These are phyloP conservation scores for Ormyrus labotus DNA, from an alignment of 2,888 invertebrate genomes.

Conservation along the genomic window DNA sequence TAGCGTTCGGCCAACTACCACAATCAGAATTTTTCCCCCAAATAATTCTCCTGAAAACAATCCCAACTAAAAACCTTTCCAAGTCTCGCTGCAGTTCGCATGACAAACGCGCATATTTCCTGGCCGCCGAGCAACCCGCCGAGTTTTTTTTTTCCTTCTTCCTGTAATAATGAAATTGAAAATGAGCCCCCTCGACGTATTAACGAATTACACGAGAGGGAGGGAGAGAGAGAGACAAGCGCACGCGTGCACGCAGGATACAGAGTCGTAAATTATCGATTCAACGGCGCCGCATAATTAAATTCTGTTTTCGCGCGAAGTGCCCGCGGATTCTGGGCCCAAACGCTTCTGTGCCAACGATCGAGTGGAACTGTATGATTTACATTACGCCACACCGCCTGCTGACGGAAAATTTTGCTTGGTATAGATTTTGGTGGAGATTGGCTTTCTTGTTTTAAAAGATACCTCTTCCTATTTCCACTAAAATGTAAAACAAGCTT, in stretches of 20 bases:
- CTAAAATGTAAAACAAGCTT: no score
- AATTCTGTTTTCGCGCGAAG: slow-evolving; percentile 53
- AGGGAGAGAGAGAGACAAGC: background rate
- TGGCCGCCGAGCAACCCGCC: no score
- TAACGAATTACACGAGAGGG: slow-evolving; percentile 18
- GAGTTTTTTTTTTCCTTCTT: background rate
- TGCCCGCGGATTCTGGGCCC: slow-evolving; percentile 13
- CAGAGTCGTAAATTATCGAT: slow-evolving; percentile 53
- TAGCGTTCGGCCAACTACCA: no score
- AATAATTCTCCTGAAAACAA: no score
- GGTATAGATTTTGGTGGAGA: background rate
- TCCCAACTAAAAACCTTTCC: no score
- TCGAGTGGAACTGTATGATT: background rate
- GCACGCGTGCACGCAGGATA: background rate
- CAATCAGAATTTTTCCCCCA: no score
- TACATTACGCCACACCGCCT: background rate
- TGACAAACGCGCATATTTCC: no score
- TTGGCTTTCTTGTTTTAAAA: slow-evolving; percentile 18
- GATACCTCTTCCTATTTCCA: background rate
- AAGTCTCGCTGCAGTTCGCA: no score
- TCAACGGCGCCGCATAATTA: slow-evolving; percentile 39
- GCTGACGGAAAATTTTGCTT: background rate
- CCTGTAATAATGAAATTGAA: slow-evolving; percentile 14
- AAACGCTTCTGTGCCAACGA: slow-evolving; percentile 22
- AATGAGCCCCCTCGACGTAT: slow-evolving; percentile 16